Conservation (phyloP, 2,113 vertebrate species). For the Callopanchax toddi region DNA sequence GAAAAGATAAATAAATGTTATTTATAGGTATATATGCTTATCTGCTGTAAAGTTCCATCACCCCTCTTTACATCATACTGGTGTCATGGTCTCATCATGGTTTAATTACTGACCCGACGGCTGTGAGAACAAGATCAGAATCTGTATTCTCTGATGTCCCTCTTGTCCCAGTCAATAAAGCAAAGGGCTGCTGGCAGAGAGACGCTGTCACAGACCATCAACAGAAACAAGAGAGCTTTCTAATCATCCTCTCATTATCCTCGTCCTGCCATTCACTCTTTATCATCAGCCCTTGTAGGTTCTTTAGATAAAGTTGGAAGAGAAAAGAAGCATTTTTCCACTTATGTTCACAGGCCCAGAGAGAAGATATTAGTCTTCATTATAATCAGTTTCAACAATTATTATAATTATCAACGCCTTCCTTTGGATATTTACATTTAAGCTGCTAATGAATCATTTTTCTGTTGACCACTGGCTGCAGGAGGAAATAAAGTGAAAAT, state of each 20-base stretch:
- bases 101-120: neutral
- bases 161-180: neutral
- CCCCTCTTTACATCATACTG: neutral
- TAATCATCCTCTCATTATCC: slow-evolving; percentile 42
- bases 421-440: neutral
- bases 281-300: neutral
- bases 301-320: neutral
- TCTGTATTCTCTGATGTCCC: slow-evolving; percentile 1
- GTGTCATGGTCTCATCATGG: neutral
- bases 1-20: no score
- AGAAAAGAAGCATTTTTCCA: neutral
- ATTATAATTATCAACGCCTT: neutral
- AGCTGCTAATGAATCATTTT: neutral
- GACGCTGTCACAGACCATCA: slow-evolving; percentile 31
- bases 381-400: neutral
- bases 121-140: neutral
- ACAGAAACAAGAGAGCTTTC: slow-evolving; percentile 3
- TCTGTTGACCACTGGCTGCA: neutral
- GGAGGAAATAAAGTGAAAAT: slow-evolving; percentile 24
- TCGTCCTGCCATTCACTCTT: neutral
- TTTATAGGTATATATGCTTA: no score
- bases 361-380: neutral
- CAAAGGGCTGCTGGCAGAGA: slow-evolving; percentile 2
- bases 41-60: neutral
- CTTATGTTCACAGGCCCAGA: neutral